These are phyloP conservation scores for Ectobius pallidus DNA, from an alignment of 2,888 invertebrate species.

Conservation along the genomic window DNA sequence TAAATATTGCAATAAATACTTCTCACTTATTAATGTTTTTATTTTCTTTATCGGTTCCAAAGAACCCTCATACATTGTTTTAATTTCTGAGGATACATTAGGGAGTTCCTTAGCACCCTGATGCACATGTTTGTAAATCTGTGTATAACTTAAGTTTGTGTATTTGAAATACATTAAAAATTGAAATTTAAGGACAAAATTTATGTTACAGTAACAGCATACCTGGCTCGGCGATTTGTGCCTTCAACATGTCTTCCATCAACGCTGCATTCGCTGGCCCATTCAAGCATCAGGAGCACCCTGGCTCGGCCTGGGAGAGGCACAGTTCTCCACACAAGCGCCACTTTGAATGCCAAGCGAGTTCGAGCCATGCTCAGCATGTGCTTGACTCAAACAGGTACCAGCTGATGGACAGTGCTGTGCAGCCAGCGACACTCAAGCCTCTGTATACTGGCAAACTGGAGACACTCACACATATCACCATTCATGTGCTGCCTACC, in stretches of 20 bases:
- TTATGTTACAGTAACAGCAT: conserved; percentile 72
- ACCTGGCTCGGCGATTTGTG: conserved; percentile 89
- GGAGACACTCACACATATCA: conserved; percentile 75
- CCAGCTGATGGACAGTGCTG: conserved; percentile 86
- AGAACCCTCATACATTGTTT: no score
- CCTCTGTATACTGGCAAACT: conserved; percentile 75
- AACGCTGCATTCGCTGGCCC: conserved; percentile 82
- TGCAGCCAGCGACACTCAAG: conserved; percentile 72
- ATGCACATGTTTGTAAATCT: no score
- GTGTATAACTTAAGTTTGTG: no score
- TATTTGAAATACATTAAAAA: no score
- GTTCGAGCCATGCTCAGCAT: conserved; percentile 48
- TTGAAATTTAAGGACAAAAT: no score
- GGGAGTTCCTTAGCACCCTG: no score
- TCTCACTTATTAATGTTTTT: no score
- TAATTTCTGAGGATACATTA: no score
- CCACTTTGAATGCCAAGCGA: conserved; percentile 66
- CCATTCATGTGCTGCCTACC: conserved; percentile 79
- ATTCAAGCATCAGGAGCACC: conserved; percentile 81
- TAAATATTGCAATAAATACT: no score
- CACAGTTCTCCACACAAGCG: conserved; percentile 61
- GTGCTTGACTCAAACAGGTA: conserved; percentile 62
- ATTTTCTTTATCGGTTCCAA: no score
- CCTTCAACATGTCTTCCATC: conserved; percentile 84
- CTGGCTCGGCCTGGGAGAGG: conserved; percentile 79